Conservation (phyloP, 1,140 invertebrate genomes). For the Anadara kagoshimensis region DNA sequence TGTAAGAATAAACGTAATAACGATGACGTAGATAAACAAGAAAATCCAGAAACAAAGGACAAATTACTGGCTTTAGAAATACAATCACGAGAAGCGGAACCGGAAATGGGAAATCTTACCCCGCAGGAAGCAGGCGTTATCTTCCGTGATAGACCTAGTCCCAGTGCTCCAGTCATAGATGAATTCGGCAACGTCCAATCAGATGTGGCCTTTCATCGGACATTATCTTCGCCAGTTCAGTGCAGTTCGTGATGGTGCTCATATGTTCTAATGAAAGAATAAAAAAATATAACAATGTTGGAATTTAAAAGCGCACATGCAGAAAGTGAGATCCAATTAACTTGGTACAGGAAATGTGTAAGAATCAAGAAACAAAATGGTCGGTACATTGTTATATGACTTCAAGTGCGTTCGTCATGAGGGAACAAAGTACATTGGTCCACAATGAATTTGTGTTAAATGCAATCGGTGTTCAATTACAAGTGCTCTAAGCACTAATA, state of each 20-base stretch:
- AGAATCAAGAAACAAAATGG: too few species aligned
- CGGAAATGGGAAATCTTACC: slow-evolving; percentile 16
- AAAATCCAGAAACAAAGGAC: slow-evolving; percentile 31
- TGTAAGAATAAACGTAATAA: slow-evolving; percentile 11
- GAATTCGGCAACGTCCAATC: slow-evolving; percentile 40
- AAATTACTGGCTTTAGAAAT: slow-evolving; percentile 33
- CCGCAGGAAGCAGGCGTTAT: slow-evolving; percentile 38
- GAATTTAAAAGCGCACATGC: too few species aligned
- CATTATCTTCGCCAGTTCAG: slow-evolving; percentile 38
- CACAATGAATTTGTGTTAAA: too few species aligned
- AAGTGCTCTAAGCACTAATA: too few species aligned
- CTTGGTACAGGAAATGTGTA: too few species aligned
- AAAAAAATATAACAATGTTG: too few species aligned
- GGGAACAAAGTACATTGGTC: too few species aligned
- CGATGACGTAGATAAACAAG: slow-evolving; percentile 21
- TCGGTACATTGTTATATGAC: too few species aligned
- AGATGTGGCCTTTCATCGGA: slow-evolving; percentile 28
- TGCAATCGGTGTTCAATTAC: too few species aligned
- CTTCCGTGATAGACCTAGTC: slow-evolving; percentile 39
- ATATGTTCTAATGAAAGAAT: too few species aligned
- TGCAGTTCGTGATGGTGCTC: slow-evolving; percentile 21
- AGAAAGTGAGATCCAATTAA: too few species aligned
- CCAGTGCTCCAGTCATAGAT: slow-evolving; percentile 54
- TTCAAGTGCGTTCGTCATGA: too few species aligned
- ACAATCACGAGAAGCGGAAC: slow-evolving; percentile 39